These are phyloP conservation scores for Uromys caudimaculatus DNA, from an alignment of 2,797 vertebrate genomes.

Conservation along the genomic window DNA sequence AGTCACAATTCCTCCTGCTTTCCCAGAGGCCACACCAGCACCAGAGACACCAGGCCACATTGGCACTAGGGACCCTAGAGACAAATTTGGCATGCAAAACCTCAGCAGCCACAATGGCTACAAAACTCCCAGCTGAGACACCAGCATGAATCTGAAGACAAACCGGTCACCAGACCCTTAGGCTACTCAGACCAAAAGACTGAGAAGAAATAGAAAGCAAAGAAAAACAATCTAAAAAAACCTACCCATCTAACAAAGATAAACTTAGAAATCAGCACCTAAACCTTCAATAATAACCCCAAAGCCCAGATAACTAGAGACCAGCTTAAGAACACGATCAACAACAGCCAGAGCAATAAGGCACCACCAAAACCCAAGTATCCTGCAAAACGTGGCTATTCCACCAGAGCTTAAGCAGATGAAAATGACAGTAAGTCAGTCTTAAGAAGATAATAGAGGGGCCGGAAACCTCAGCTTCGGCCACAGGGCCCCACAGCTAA, in stretches of 20 bases:
- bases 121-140: neutral
- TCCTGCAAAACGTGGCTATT: neutral
- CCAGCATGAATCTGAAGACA: neutral
- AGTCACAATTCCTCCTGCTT: neutral
- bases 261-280: neutral
- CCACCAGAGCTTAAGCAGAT: neutral
- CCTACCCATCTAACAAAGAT: neutral
- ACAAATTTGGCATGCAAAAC: neutral
- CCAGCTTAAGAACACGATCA: neutral
- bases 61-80: neutral
- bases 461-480: no score
- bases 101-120: neutral
- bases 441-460: neutral
- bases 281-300: neutral
- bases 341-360: neutral
- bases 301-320: neutral
- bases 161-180: neutral
- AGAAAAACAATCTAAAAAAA: neutral
- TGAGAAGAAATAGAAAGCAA: neutral
- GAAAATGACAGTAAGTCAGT: neutral
- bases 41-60: neutral
- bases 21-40: neutral
- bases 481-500: no score
- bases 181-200: neutral
- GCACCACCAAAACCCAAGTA: neutral